A percentile compares a stretch with the other conserved stretches of the same genome.
phyloP scores from a whole-genome alignment of 35 echinoderm and acorn worm genomes.

The Apostichopus californicus region DNA sequence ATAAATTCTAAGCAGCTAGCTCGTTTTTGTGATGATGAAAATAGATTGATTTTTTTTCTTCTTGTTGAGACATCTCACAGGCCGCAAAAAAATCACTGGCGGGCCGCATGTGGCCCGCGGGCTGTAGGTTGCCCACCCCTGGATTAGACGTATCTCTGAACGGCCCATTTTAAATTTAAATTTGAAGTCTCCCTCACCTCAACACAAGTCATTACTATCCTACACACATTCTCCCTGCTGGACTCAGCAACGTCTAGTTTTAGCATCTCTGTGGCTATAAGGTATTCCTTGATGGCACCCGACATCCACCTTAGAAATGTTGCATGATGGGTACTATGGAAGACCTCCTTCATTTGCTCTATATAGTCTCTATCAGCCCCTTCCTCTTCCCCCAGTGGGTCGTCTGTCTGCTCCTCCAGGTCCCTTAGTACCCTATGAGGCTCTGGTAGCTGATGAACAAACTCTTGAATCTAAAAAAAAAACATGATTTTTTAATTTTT shows the following conservation, averaged over 20 bases:
- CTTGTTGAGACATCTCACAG: no score
- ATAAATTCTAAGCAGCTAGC: no score
- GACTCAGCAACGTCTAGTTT: slow-evolving; percentile 51
- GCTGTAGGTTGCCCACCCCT: no score
- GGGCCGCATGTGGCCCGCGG: no score
- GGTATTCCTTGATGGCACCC: slow-evolving; percentile 68
- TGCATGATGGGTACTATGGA: slow-evolving; percentile 64
- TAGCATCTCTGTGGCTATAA: slow-evolving; percentile 61
- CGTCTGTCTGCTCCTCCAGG: background rate
- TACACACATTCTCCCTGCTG: slow-evolving; percentile 54
- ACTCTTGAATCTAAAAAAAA: slow-evolving; percentile 54
- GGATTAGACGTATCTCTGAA: no score
- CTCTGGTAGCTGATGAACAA: slow-evolving; percentile 62
- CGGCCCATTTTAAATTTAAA: no score
- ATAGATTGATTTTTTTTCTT: no score
- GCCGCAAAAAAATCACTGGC: no score
- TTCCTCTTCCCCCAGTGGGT: background rate
- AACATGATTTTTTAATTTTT: background rate
- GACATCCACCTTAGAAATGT: slow-evolving; percentile 61
- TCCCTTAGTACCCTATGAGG: slow-evolving; percentile 64
- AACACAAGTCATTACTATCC: slow-evolving; percentile 69
- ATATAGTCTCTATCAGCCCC: slow-evolving; percentile 42
- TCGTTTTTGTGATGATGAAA: no score
- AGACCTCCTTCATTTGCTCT: slow-evolving; percentile 72
- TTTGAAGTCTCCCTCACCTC: slow-evolving; percentile 76